phyloP scores from a whole-genome alignment of 2,113 vertebrate genomes.

The Hemibagrus wyckioides region DNA sequence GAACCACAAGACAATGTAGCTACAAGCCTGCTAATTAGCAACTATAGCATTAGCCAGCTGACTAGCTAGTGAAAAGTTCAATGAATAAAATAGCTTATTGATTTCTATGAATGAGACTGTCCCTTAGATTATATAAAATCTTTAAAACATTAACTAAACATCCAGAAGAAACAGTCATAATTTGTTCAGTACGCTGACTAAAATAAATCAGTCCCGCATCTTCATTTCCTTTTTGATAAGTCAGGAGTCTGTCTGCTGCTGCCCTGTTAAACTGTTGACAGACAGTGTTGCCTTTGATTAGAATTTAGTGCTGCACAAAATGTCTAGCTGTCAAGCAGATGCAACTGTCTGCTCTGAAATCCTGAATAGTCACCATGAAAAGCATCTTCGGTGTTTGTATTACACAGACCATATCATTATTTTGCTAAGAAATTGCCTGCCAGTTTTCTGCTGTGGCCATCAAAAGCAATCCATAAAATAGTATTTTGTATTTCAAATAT shows the following conservation, averaged over 20 bases:
- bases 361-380: neutral
- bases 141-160: neutral
- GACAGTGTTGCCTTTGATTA: neutral
- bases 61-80: neutral
- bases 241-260: neutral
- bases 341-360: neutral
- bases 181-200: neutral
- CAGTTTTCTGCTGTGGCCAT: neutral
- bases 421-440: neutral
- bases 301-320: neutral
- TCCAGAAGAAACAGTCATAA: neutral
- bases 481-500: neutral
- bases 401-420: neutral
- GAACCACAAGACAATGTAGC: neutral
- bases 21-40: neutral
- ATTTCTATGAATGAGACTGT: neutral
- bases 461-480: neutral
- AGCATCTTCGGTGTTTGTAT: neutral
- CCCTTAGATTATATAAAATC: neutral
- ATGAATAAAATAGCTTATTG: neutral
- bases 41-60: neutral
- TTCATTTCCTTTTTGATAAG: neutral
- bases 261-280: neutral
- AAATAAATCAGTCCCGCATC: neutral
- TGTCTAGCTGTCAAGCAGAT: neutral